Percentiles rank a stretch among this genome's conserved stretches.
These are phyloP conservation scores for Fragum whitleyi DNA, from an alignment of 2,888 invertebrate species.

Conservation along the genomic window DNA sequence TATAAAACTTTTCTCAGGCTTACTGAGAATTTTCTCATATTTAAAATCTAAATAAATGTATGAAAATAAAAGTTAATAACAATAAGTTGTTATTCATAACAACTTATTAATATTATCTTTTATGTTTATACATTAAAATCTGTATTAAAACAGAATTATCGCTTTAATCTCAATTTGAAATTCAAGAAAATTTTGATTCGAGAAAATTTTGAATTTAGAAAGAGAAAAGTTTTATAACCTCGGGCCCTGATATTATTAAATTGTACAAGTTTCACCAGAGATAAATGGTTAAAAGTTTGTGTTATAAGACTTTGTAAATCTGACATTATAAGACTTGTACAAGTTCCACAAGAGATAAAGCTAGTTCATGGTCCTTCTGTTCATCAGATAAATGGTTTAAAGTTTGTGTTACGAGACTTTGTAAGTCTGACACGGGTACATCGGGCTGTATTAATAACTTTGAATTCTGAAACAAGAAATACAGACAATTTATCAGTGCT, in stretches of 20 bases:
- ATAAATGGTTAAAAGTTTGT: slow-evolving; percentile 85
- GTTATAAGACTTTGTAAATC: slow-evolving; percentile 82
- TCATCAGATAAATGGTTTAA: slow-evolving; percentile 85
- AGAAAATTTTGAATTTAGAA: no score
- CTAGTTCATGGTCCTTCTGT: slow-evolving; percentile 84
- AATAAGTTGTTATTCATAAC: no score
- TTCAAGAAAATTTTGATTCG: no score
- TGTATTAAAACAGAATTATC: no score
- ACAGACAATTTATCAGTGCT: not conserved
- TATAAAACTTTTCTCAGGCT: slow-evolving; percentile 65
- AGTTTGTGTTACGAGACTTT: slow-evolving; percentile 84
- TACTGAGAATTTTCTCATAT: no score
- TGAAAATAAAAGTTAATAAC: no score
- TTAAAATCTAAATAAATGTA: no score
- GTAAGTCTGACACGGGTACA: slow-evolving; percentile 81
- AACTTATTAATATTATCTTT: no score
- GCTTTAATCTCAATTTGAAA: no score
- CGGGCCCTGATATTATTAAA: no score
- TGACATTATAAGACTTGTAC: slow-evolving; percentile 64
- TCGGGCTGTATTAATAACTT: slow-evolving; percentile 79
- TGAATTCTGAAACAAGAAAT: slow-evolving; percentile 79
- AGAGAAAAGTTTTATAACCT: no score
- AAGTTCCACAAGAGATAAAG: slow-evolving; percentile 82
- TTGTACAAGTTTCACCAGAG: slow-evolving; percentile 81
- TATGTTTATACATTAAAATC: no score